These are phyloP conservation scores for Dasyornis broadbenti DNA, from an alignment of 2,113 vertebrate genomes.

Conservation along the genomic window DNA sequence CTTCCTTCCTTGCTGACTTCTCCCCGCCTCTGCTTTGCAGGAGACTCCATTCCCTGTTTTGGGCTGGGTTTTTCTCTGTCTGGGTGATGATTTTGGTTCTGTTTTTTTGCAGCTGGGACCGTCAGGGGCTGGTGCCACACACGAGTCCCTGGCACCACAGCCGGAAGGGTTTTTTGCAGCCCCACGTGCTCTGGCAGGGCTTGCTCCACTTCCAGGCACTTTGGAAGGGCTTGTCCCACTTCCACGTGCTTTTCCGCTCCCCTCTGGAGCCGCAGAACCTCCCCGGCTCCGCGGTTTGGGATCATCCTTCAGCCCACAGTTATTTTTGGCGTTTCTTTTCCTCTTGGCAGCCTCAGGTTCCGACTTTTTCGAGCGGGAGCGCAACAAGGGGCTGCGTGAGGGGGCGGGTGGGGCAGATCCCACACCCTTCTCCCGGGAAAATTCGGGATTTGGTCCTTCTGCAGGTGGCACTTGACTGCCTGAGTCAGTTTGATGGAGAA, in stretches of 20 bases:
- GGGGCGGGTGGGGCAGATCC: fast-evolving
- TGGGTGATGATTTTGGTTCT: fast-evolving
- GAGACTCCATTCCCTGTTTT: fast-evolving
- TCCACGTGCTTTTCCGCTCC: fast-evolving
- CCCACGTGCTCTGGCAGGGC: not conserved
- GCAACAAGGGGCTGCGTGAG: fast-evolving
- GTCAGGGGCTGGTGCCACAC: fast-evolving
- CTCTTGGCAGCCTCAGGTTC: not conserved
- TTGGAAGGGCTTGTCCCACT: not conserved
- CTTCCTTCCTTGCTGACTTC: not conserved
- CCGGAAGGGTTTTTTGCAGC: not conserved
- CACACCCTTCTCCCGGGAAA: not conserved
- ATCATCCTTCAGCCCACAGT: not conserved
- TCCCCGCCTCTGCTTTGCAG: not conserved
- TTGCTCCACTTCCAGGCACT: not conserved
- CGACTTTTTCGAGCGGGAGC: fast-evolving
- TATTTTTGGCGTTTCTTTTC: fast-evolving
- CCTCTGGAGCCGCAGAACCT: not conserved
- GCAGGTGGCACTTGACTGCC: not conserved
- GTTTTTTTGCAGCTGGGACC: fast-evolving
- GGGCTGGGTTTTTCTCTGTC: not conserved
- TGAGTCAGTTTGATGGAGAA: not conserved
- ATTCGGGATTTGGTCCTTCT: fast-evolving
- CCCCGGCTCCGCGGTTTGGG: fast-evolving
- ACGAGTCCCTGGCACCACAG: fast-evolving